phyloP scores from a whole-genome alignment of 2,888 invertebrate species.

The Oeneis ivallda region DNA sequence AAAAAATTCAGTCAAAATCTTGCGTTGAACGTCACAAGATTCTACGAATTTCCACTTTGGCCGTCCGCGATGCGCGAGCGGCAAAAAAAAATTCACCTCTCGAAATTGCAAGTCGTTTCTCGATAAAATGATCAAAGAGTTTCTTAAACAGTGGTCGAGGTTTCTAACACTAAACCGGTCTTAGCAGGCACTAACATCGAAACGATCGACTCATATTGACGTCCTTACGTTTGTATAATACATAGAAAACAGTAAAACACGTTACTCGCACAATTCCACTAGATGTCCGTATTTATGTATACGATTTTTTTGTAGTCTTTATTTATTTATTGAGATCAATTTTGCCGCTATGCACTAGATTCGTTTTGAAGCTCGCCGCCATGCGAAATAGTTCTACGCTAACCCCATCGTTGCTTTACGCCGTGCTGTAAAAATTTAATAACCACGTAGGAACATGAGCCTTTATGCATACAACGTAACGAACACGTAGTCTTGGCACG shows the following conservation, averaged over 20 bases:
- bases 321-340: slow-evolving; percentile 78
- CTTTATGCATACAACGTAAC: slow-evolving; percentile 31
- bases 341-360: slow-evolving; percentile 70
- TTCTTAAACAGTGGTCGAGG: slow-evolving; percentile 66
- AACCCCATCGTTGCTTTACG: slow-evolving; percentile 45
- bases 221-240: slow-evolving; percentile 67
- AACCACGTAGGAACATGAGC: slow-evolving; percentile 48
- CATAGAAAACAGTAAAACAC: slow-evolving; percentile 76
- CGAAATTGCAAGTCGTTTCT: slow-evolving; percentile 66
- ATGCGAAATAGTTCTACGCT: slow-evolving; percentile 41
- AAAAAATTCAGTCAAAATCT: slow-evolving; percentile 61
- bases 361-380: slow-evolving; percentile 54
- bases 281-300: slow-evolving; percentile 67
- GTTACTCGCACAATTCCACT: slow-evolving; percentile 78
- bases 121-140: slow-evolving; percentile 69
- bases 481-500: slow-evolving; percentile 3
- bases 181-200: slow-evolving; percentile 77
- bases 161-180: slow-evolving; percentile 67
- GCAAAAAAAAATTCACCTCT: slow-evolving; percentile 58
- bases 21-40: slow-evolving; percentile 53
- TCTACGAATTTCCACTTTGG: slow-evolving; percentile 52
- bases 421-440: slow-evolving; percentile 30
- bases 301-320: slow-evolving; percentile 64
- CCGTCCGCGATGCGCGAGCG: slow-evolving; percentile 26
- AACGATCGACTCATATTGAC: slow-evolving; percentile 54